These are phyloP conservation scores for Rousettus leschenaultii DNA, from an alignment of 2,113 vertebrate species.

Conservation along the genomic window DNA sequence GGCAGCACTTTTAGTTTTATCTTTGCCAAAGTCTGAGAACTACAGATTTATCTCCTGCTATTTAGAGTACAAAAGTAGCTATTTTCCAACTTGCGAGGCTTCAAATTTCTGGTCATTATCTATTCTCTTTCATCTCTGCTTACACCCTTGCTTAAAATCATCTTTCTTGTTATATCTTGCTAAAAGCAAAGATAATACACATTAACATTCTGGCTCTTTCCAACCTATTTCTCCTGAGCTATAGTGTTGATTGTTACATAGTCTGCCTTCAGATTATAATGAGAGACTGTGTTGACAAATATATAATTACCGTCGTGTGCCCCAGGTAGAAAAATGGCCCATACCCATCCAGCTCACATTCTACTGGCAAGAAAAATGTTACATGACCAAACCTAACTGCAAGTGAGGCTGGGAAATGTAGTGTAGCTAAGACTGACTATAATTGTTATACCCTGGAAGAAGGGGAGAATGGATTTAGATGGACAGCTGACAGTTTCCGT, in stretches of 20 bases:
- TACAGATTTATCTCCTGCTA: background rate
- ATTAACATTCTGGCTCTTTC: background rate
- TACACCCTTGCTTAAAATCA: background rate
- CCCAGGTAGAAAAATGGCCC: background rate
- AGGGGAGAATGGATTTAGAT: background rate
- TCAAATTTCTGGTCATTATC: background rate
- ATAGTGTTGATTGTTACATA: background rate
- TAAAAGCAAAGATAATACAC: background rate
- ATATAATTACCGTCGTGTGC: background rate
- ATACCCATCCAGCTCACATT: background rate
- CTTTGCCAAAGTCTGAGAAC: background rate
- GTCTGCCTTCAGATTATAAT: background rate
- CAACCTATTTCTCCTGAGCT: background rate
- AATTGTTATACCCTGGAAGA: background rate
- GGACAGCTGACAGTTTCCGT: background rate
- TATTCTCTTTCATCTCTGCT: background rate
- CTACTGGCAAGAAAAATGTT: background rate
- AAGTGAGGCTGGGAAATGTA: background rate
- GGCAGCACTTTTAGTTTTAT: background rate
- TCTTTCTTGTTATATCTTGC: background rate
- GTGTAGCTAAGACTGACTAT: background rate
- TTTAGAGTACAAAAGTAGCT: background rate
- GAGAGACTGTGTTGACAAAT: background rate
- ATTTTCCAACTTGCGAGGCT: background rate
- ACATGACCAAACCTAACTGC: background rate